Evolutionary conservation across 2,113 vertebrate species (phyloP).

Genomic region (Vulpes vulpes): DNA sequence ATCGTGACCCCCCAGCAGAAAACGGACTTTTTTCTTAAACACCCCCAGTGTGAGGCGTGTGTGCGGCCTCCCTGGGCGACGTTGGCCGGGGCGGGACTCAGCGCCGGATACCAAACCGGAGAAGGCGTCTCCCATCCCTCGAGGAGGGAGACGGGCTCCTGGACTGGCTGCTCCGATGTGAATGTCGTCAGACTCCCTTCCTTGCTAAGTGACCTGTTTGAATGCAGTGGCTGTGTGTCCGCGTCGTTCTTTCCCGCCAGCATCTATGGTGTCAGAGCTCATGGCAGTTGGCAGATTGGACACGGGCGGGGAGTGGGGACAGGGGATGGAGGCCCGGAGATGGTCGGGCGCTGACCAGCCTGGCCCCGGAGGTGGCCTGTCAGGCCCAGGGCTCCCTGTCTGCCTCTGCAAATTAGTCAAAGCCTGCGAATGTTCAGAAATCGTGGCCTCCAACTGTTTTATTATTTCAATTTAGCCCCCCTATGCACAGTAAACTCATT

Average conservation of each 20-base stretch:
- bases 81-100: accelerated
- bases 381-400: background rate
- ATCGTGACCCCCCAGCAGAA: background rate
- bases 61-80: background rate
- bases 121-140: accelerated
- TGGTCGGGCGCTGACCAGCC: background rate
- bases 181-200: background rate
- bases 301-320: background rate
- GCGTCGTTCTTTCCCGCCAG: background rate
- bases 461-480: accelerated
- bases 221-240: background rate
- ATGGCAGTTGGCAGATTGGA: background rate
- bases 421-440: background rate
- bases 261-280: background rate
- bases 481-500: accelerated
- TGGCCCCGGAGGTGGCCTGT: background rate
- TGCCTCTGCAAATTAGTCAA: background rate
- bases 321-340: background rate
- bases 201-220: background rate
- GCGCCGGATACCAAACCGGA: background rate
- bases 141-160: background rate
- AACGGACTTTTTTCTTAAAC: background rate
- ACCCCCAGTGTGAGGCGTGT: accelerated
- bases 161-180: background rate
- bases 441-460: accelerated